A percentile compares a stretch with the other conserved stretches of the same genome.
These are phyloP conservation scores for Apodemia mormo DNA, from an alignment of 2,888 invertebrate genomes.

Conservation along the genomic window DNA sequence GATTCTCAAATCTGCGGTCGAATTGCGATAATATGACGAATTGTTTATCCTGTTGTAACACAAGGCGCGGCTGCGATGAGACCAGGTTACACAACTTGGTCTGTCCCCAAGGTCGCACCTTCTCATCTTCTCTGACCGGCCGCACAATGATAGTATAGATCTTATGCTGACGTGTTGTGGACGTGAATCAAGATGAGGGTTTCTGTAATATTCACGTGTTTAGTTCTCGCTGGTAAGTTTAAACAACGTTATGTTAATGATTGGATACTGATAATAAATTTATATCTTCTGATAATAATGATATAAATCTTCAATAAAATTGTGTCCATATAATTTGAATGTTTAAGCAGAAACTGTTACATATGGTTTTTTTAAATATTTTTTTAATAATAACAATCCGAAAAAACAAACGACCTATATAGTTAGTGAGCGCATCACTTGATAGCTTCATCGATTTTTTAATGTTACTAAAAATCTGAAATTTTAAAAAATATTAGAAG, in stretches of 20 bases:
- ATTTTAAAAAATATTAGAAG: no score
- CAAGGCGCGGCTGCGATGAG: conserved; percentile 54
- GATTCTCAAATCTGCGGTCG: conserved; percentile 21
- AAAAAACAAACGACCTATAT: no score
- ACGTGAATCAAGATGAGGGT: conserved; percentile 52
- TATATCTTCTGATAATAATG: no score
- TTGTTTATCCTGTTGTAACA: conserved; percentile 47
- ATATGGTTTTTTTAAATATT: no score
- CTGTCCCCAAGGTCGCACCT: conserved; percentile 64
- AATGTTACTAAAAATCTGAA: no score
- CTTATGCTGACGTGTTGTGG: conserved; percentile 54
- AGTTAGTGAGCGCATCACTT: no score
- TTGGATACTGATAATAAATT: neutral
- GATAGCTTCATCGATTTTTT: no score
- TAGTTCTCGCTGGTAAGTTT: conserved; percentile 66
- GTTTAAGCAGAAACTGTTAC: no score
- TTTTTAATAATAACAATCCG: no score
- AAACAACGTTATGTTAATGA: neutral
- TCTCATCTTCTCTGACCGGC: conserved; percentile 44
- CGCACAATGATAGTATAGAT: conserved; percentile 58
- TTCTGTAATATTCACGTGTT: conserved; percentile 61
- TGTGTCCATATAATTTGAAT: no score
- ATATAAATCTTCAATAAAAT: no score
- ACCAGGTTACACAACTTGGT: conserved; percentile 59
- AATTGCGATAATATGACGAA: conserved; percentile 30